A percentile compares a stretch with the other conserved stretches of the same genome.
Evolutionary conservation across 1,140 invertebrate species (phyloP).

Genomic region (Bradysia coprophila): DNA sequence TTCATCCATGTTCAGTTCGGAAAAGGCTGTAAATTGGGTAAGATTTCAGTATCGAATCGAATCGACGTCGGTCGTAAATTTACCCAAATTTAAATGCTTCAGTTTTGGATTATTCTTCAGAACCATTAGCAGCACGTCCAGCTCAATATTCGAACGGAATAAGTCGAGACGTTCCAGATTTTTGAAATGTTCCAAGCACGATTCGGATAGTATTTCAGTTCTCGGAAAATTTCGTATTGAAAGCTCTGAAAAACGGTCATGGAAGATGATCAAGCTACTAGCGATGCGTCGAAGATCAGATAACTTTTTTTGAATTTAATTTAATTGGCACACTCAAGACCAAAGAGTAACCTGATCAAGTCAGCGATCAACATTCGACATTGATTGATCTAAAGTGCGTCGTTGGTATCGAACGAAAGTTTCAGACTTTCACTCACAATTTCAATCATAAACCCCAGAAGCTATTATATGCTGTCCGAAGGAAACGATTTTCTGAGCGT

Average conservation of each 20-base stretch:
- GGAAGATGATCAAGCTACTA: slow-evolving; percentile 3
- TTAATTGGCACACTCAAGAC: too few relatives aligned
- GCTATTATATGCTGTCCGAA: too few relatives aligned
- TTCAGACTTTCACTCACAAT: too few relatives aligned
- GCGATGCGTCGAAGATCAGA: slow-evolving; percentile 5
- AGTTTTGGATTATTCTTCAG: slow-evolving; percentile 42
- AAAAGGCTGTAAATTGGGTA: too few relatives aligned
- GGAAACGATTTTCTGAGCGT: too few relatives aligned
- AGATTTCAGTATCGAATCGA: too few relatives aligned
- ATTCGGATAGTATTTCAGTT: slow-evolving; percentile 14
- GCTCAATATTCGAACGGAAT: slow-evolving; percentile 49
- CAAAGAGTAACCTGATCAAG: too few relatives aligned
- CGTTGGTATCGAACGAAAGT: slow-evolving; percentile 3
- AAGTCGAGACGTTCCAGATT: slow-evolving; percentile 56
- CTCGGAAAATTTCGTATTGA: slow-evolving; percentile 37
- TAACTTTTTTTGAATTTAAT: slow-evolving; percentile 2
- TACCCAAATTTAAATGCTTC: slow-evolving; percentile 53
- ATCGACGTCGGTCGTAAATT: too few relatives aligned
- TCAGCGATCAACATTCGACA: too few relatives aligned
- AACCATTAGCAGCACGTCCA: slow-evolving; percentile 38
- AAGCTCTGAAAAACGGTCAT: slow-evolving; percentile 34
- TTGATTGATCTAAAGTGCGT: slow-evolving; percentile 4
- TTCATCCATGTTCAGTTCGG: slow-evolving; percentile 42
- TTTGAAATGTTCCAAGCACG: slow-evolving; percentile 36
- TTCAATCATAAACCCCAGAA: too few relatives aligned